A percentile compares a stretch with the other conserved stretches of the same genome.
Evolutionary conservation across 2,113 vertebrate genomes (phyloP).

Genomic region (Pimephales promelas): DNA sequence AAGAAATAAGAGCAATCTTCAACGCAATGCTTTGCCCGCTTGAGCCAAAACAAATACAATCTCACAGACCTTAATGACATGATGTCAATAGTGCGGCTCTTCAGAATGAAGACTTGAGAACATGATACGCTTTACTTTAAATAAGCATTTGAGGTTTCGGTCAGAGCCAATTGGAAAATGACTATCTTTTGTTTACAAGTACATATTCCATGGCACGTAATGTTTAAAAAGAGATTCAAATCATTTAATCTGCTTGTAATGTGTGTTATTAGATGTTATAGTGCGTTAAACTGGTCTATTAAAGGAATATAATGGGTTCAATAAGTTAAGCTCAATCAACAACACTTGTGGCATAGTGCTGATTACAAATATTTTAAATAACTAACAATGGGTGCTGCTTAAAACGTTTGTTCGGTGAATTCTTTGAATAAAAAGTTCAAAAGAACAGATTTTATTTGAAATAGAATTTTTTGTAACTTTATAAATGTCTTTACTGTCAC

Average conservation of each 20-base stretch:
- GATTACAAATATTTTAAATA: neutral
- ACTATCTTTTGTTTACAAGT: conserved; percentile 31
- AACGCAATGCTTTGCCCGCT: conserved; percentile 47
- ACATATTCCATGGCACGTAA: conserved; percentile 2
- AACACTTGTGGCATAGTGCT: neutral
- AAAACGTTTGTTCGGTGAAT: neutral
- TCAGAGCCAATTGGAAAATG: conserved; percentile 9
- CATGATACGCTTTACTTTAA: conserved; percentile 26
- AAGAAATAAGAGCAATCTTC: conserved; percentile 56
- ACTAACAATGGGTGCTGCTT: neutral
- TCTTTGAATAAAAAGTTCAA: neutral
- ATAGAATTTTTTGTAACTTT: neutral
- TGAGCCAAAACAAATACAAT: conserved; percentile 58
- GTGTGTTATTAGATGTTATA: conserved; percentile 24
- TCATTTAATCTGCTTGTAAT: conserved; percentile 24
- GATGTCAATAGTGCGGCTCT: conserved; percentile 48
- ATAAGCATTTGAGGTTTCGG: conserved; percentile 22
- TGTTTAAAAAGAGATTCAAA: conserved; percentile 8
- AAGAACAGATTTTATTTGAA: neutral
- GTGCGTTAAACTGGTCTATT: neutral
- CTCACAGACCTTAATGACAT: conserved; percentile 38
- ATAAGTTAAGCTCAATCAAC: no score
- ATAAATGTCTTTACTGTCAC: neutral
- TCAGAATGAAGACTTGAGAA: conserved; percentile 43
- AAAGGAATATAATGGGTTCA: neutral